phyloP scores from a whole-genome alignment of 2,888 invertebrate species.

The Phytoseiulus persimilis region DNA sequence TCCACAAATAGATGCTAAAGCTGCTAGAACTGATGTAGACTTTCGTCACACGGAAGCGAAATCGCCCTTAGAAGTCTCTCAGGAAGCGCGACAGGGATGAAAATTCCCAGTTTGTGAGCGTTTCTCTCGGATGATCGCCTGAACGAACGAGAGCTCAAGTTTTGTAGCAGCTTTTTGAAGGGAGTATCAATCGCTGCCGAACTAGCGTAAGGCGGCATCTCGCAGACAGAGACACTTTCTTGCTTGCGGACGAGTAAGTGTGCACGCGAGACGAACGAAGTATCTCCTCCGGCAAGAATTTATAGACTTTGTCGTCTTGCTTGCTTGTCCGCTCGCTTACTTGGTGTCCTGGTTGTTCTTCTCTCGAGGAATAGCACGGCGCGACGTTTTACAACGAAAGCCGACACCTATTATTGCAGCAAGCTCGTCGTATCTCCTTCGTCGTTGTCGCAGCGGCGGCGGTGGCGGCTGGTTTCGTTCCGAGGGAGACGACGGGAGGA shows the following conservation, averaged over 20 bases:
- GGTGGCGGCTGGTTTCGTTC: neutral
- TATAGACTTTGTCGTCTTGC: slow-evolving; percentile 5
- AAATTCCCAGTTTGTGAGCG: no score
- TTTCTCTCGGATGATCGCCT: neutral
- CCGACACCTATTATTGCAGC: slow-evolving; percentile 5
- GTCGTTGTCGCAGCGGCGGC: neutral
- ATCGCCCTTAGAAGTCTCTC: no score
- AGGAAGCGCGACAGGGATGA: no score
- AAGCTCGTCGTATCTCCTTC: neutral
- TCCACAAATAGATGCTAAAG: no score
- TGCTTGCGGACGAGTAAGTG: neutral
- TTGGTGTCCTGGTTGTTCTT: neutral
- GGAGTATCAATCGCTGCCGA: neutral
- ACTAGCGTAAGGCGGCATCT: neutral
- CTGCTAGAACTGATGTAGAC: no score
- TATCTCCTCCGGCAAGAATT: neutral
- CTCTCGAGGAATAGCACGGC: neutral
- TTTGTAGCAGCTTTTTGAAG: neutral
- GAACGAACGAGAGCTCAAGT: neutral
- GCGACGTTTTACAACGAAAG: slow-evolving; percentile 5
- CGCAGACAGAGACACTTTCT: neutral
- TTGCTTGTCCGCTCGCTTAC: neutral
- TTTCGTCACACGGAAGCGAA: no score
- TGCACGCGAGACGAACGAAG: neutral
- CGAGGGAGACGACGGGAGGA: neutral